Evolutionary conservation across 2,797 vertebrate genomes (phyloP).

Genomic region (Leuciscus waleckii): DNA sequence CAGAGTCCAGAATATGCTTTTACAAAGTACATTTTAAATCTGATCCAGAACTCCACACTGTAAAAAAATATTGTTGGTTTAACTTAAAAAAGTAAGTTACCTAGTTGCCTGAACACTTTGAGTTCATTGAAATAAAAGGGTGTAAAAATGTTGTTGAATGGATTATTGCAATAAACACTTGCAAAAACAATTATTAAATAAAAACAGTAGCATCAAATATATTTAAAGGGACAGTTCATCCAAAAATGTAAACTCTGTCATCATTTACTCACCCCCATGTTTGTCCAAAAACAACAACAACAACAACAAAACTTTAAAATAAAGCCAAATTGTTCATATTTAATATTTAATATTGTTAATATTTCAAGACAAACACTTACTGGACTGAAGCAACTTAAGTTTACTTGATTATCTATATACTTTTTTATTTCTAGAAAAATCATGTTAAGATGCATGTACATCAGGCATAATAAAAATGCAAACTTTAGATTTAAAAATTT

Average conservation of each 20-base stretch:
- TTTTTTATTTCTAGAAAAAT: too few species aligned
- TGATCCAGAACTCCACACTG: background rate
- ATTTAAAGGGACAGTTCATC: background rate
- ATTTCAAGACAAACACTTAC: background rate
- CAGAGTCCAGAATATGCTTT: background rate
- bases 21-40: background rate
- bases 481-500: too few species aligned
- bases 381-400: background rate
- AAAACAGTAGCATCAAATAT: background rate
- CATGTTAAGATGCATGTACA: background rate
- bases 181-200: background rate
- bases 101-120: too few species aligned
- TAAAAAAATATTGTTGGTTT: too few species aligned
- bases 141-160: too few species aligned
- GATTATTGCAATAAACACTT: background rate
- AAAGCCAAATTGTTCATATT: too few species aligned
- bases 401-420: background rate
- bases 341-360: background rate
- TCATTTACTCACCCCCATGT: background rate
- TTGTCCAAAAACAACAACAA: background rate
- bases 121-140: too few species aligned
- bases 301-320: background rate
- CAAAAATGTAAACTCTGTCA: background rate
- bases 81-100: too few species aligned
- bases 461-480: background rate